phyloP scores from a whole-genome alignment of 2,888 invertebrate species.

The Xestoiulus laeticollis region DNA sequence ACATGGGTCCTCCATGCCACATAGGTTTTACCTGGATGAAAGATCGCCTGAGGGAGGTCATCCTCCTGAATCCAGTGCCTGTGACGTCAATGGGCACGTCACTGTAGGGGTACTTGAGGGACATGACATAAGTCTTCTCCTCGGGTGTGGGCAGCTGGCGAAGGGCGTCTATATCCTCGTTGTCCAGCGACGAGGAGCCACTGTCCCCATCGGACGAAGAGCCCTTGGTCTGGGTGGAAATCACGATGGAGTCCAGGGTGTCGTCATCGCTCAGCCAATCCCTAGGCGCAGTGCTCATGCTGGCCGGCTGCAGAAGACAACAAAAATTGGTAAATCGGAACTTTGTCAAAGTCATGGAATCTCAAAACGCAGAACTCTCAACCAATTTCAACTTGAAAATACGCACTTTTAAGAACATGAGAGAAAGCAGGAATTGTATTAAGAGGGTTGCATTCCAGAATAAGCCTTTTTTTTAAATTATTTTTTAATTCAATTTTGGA shows the following conservation, averaged over 20 bases:
- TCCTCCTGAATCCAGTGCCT: slow-evolving; percentile 86
- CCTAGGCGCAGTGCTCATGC: slow-evolving; percentile 57
- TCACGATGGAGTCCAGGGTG: slow-evolving; percentile 54
- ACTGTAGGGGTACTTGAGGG: slow-evolving; percentile 77
- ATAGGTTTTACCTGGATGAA: slow-evolving; percentile 69
- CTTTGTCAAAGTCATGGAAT: not conserved
- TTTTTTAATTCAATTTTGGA: too few relatives aligned
- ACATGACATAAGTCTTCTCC: slow-evolving; percentile 59
- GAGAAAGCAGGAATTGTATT: too few relatives aligned
- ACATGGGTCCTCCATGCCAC: too few relatives aligned
- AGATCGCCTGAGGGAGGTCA: slow-evolving; percentile 86
- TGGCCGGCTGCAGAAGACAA: slow-evolving; percentile 58
- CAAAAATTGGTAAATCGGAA: not conserved
- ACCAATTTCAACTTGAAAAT: too few relatives aligned
- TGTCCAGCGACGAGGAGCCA: slow-evolving; percentile 66
- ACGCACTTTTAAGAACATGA: too few relatives aligned
- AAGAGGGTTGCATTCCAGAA: too few relatives aligned
- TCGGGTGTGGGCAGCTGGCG: slow-evolving; percentile 60
- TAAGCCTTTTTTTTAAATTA: too few relatives aligned
- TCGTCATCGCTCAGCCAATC: slow-evolving; percentile 57
- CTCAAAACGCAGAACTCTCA: not conserved
- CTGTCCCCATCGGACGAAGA: not conserved
- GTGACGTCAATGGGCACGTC: slow-evolving; percentile 89
- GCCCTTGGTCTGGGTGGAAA: not conserved
- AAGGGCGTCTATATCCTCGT: slow-evolving; percentile 45